Percentiles rank a stretch among this genome's conserved stretches.
Evolutionary conservation across 2,797 vertebrate species (phyloP).

Genomic region (Hybognathus amarus): DNA sequence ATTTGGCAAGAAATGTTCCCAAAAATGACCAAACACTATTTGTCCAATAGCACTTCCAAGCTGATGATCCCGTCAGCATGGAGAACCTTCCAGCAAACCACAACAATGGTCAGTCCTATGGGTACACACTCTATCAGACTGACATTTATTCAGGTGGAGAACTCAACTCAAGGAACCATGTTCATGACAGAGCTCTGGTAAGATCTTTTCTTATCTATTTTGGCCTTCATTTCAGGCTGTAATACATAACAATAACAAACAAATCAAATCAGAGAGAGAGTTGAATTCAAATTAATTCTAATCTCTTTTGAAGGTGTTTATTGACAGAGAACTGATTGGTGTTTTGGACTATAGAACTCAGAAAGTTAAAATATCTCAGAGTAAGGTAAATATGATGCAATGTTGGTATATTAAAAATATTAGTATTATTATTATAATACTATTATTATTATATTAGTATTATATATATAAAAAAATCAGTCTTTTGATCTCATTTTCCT

Average conservation of each 20-base stretch:
- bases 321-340: constrained; percentile 82
- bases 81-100: constrained; percentile 86
- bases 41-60: constrained; percentile 75
- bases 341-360: constrained; percentile 83
- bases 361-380: constrained; percentile 78
- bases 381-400: constrained; percentile 75
- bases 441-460: not conserved
- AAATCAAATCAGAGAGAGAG: not conserved
- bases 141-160: constrained; percentile 81
- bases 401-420: not conserved
- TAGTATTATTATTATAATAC: too few relatives aligned
- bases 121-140: constrained; percentile 90
- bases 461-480: too few relatives aligned
- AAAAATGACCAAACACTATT: not conserved
- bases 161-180: constrained; percentile 79
- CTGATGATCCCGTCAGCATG: constrained; percentile 87
- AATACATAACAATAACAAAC: not conserved
- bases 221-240: not conserved
- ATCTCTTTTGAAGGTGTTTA: constrained; percentile 81
- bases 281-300: not conserved
- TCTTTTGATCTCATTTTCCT: not conserved
- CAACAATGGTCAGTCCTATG: constrained; percentile 86
- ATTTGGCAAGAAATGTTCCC: not conserved
- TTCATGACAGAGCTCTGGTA: constrained; percentile 89
- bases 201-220: constrained; percentile 39